Base-by-base conservation (phyloP, 2,113 vertebrate species). In the Girardinichthys multiradiatus region DNA sequence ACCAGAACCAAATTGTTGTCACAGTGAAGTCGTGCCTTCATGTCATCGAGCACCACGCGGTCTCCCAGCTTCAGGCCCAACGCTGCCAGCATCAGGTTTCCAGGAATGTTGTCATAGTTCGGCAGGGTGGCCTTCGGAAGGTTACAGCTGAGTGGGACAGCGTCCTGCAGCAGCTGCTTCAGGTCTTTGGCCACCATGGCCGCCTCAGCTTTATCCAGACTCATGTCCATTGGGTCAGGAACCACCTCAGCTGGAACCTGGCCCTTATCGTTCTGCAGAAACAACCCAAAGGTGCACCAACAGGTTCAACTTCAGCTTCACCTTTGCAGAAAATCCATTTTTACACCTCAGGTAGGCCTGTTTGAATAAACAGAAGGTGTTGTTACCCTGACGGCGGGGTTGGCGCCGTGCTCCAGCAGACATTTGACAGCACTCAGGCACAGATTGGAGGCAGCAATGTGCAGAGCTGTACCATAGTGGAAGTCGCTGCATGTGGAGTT, bases 181-280 rank as follows among this genome's bases (percentile, higher is more conserved):
- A 98, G 94, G 70, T 97, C 96, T 89, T 97, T 97, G 76, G 97
- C 96, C 73, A 95, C 94, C 93, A 97, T 95, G 1, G 97, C 96
- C 0, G 96, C 96, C 81, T 98, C 97, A 0, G 96, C 94, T 81
- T 96, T 96, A 77, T 98, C 97, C 93, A 98, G 90, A 33, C 93
- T 96, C 96, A 98, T 97, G 91, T 98, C 97, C 96, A 97, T 97
- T 0, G 97, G 97, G 84, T 97, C 96, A 0, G 97, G 97, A 2
- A 98, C 97, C 42, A 97, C 97, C 24, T 98, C 97, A 0, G 90
- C 95, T 0, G 97, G 96, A 15, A 94, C 96, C 77, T 96, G 96
- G 60, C 97, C 95, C 58, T 96, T 96, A 76, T 96, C 95, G 30
- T 98, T 98, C 97, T 98, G 90, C 67, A 33, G 28, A 62, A 66